Evolutionary conservation across 2,888 invertebrate genomes (phyloP), one percentile per base, ranked within the genome.

Genomic region (Actias luna): DNA sequence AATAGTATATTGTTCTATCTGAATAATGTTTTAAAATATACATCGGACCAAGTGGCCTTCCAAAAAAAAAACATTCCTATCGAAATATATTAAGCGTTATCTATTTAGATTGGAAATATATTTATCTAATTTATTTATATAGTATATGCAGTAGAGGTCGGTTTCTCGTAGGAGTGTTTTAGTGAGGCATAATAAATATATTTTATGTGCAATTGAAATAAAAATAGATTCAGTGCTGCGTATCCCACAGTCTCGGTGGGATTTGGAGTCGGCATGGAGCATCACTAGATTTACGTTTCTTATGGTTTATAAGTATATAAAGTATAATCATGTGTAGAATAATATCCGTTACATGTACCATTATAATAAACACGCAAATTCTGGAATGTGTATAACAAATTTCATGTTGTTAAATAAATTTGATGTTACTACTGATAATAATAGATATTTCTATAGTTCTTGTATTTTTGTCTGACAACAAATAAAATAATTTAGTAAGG

Each of bases 151-250:
- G 16, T 29, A 55, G 59, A 63, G 63, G 39, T 64, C 69, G 75
- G 69, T 78, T 79, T 82, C 73, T 73, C 68, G 71, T 74, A 72
- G 71, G 72, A 71, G 66, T 75, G 71, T 76, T 77, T 74, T 76
- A 76, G 75, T 73, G 70, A 79, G 76, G 70, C 76, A 82, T 80
- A 82, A 87, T 90, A 88, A 87, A 88, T 85, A 87, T 82, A 82
- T 86, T 89, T 87, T 79, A 88, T 85, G 86, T 87, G 87, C 84
- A 88, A 85, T 85, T 83, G 81, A 80, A 84, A 84, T 87, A 62
- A 72, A 88, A 89, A 89, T 89, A 89, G 87, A 83, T 70, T 72
- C 77, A 77, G 76, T 73, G 67, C 78, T 75, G 73, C 75, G 75
- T 70, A 69, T 65, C 73, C 68, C 67, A n/a, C 67, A 68, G 66